Percentiles rank a stretch among this genome's conserved stretches.
Evolutionary conservation across 2,888 invertebrate genomes (phyloP).

Genomic region (Agrypnus murinus): DNA sequence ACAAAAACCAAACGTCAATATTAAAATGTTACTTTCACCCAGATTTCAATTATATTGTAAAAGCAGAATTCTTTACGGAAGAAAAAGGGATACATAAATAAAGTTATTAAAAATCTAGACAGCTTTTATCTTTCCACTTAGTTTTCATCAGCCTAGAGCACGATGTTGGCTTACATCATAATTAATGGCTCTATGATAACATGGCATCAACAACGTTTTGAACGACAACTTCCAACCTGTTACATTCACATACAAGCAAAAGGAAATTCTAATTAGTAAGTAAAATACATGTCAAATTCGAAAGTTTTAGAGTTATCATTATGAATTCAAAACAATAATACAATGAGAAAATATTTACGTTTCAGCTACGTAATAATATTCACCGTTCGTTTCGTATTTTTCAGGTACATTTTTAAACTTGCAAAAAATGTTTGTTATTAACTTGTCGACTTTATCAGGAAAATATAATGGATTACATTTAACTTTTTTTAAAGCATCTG

Average conservation of each 20-base stretch:
- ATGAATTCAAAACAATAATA: neutral
- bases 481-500: no score
- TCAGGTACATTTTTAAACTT: neutral
- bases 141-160: constrained; percentile 15
- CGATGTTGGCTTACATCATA: constrained; percentile 33
- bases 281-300: constrained; percentile 16
- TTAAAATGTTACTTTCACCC: neutral
- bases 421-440: no score
- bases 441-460: no score
- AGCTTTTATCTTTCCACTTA: constrained; percentile 6
- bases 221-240: constrained; percentile 36
- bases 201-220: constrained; percentile 35
- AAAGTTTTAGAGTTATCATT: neutral
- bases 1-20: constrained; percentile 2
- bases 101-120: no score
- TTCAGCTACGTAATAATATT: constrained; percentile 3
- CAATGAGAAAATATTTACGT: constrained; percentile 1
- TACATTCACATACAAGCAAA: constrained; percentile 33
- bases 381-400: neutral
- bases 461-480: no score
- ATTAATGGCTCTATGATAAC: constrained; percentile 36
- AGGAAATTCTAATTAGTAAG: constrained; percentile 16
- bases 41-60: neutral
- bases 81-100: no score
- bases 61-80: no score